These are phyloP conservation scores for Campaea margaritaria DNA, from an alignment of 2,888 invertebrate species.

Conservation along the genomic window DNA sequence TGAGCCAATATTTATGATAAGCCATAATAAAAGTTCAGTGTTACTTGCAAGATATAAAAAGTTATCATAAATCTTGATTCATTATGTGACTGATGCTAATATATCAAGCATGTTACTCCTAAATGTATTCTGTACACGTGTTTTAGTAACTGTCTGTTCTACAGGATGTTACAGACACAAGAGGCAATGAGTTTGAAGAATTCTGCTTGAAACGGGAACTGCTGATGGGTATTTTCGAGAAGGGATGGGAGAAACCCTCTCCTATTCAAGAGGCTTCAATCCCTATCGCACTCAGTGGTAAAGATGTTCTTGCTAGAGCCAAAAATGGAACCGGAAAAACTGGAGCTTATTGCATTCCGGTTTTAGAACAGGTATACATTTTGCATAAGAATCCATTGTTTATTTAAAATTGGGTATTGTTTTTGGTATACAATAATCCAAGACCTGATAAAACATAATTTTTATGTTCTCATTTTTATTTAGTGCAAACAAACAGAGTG, in stretches of 20 bases:
- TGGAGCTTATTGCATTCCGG: slow-evolving; percentile 99
- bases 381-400: not conserved
- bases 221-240: slow-evolving; percentile 99
- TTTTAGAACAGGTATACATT: slow-evolving; percentile 92
- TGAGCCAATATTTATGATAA: not conserved
- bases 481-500: too few relatives aligned
- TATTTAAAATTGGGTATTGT: too few relatives aligned
- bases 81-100: not conserved
- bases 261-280: slow-evolving; percentile 99
- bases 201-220: slow-evolving; percentile 98
- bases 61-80: not conserved
- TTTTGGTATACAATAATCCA: too few relatives aligned
- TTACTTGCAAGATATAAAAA: not conserved
- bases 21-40: too few relatives aligned
- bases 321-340: slow-evolving; percentile 99
- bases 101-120: not conserved
- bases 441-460: too few relatives aligned
- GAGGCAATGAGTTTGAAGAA: slow-evolving; percentile 99
- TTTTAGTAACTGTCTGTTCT: slow-evolving; percentile 39
- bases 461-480: too few relatives aligned
- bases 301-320: slow-evolving; percentile 98
- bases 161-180: slow-evolving; percentile 99
- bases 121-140: not conserved
- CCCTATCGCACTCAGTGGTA: slow-evolving; percentile 98
- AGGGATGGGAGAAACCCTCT: slow-evolving; percentile 99